Percentiles rank a stretch among this genome's conserved stretches.
These are phyloP conservation scores for Drosophila phalerata DNA, from an alignment of 2,888 invertebrate genomes.

Conservation along the genomic window DNA sequence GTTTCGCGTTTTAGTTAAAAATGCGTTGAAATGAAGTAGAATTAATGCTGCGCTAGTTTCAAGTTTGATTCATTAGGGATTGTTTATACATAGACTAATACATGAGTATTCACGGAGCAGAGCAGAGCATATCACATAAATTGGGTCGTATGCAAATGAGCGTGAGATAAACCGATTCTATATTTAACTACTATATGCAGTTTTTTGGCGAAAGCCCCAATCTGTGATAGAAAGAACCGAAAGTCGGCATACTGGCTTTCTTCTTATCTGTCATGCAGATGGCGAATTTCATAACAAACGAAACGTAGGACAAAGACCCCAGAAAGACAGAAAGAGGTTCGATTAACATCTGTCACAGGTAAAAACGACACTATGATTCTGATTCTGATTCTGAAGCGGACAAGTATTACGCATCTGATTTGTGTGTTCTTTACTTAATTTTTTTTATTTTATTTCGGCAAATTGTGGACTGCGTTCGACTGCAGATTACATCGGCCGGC, in stretches of 20 bases:
- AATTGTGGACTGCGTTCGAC: conserved; percentile 33
- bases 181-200: conserved; percentile 29
- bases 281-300: conserved; percentile 52
- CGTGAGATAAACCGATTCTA: conserved; percentile 24
- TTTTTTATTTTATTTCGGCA: conserved; percentile 4
- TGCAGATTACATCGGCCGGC: conserved; percentile 39
- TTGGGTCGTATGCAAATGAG: conserved; percentile 59
- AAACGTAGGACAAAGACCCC: conserved; percentile 71
- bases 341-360: conserved; percentile 58
- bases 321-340: conserved; percentile 15
- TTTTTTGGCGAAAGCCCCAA: conserved; percentile 13
- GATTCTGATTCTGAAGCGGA: conserved; percentile 1
- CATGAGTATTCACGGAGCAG: not conserved
- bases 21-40: conserved; percentile 19
- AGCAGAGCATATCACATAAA: conserved; percentile 17
- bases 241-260: conserved; percentile 32
- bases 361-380: conserved; percentile 44
- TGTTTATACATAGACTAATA: not conserved
- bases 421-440: conserved; percentile 24
- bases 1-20: conserved; percentile 27
- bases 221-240: conserved; percentile 26
- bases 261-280: conserved; percentile 13
- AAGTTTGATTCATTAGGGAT: conserved; percentile 41
- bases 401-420: conserved; percentile 32
- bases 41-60: conserved; percentile 28